These are phyloP conservation scores for Pomatorhinus ruficollis DNA, from an alignment of 2,113 vertebrate species.

Conservation along the genomic window DNA sequence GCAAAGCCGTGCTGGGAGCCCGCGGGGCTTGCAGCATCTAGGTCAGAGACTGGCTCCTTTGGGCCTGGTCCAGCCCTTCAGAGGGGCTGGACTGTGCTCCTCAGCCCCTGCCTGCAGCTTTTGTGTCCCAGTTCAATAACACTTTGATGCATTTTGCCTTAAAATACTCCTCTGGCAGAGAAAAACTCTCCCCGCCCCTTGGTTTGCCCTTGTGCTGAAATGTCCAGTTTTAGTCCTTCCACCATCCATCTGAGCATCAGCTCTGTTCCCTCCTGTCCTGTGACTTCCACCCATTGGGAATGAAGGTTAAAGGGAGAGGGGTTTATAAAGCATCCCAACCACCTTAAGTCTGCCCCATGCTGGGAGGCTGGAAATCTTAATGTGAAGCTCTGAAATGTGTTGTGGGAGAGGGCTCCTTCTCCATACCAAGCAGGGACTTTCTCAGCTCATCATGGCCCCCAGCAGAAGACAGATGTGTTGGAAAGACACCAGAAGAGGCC, in stretches of 20 bases:
- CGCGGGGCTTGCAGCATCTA: not conserved
- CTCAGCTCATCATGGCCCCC: accelerated
- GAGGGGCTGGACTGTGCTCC: not conserved
- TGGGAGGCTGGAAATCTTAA: not conserved
- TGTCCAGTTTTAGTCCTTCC: not conserved
- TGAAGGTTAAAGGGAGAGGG: not conserved
- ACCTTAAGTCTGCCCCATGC: not conserved
- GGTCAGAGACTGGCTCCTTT: not conserved
- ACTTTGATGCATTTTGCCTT: slow-evolving; percentile 14
- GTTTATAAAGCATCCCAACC: not conserved
- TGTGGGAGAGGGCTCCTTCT: not conserved
- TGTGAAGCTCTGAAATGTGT: not conserved
- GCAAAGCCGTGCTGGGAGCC: not conserved
- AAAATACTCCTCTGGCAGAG: not conserved
- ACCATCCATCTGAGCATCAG: not conserved
- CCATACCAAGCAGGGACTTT: not conserved
- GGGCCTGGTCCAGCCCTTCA: slow-evolving; percentile 30
- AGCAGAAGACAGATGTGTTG: not conserved
- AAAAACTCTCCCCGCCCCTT: not conserved
- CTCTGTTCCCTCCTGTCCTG: not conserved
- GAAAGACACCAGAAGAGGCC: not conserved
- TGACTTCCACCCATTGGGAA: not conserved
- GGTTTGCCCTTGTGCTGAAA: slow-evolving; percentile 13
- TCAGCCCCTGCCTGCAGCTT: not conserved
- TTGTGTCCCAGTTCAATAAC: slow-evolving; percentile 1